Percentiles rank a stretch among this genome's conserved stretches.
phyloP scores from a whole-genome alignment of 23 tunicate genomes.

The Phallusia fumigata region DNA sequence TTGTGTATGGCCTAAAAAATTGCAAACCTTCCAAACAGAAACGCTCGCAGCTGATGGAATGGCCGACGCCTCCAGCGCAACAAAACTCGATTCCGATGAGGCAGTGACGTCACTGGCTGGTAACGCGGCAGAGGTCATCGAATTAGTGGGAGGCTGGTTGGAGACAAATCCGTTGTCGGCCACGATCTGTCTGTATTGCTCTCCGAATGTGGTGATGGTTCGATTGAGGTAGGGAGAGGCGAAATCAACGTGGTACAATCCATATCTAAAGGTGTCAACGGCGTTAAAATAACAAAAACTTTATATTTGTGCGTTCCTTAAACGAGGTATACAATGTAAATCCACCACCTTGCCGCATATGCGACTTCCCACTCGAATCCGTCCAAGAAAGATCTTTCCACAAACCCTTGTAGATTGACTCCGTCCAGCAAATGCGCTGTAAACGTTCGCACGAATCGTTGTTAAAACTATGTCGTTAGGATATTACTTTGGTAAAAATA shows the following conservation, averaged over 20 bases:
- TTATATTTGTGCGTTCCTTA: no score
- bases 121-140: not conserved
- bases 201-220: conserved; percentile 36
- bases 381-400: conserved; percentile 58
- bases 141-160: conserved; percentile 5
- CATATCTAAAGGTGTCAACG: no score
- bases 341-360: conserved; percentile 55
- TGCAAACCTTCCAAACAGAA: conserved; percentile 66
- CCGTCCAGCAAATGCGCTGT: conserved; percentile 34
- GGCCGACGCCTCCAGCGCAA: conserved; percentile 49
- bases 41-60: conserved; percentile 79
- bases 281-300: no score
- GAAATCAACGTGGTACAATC: conserved; percentile 54
- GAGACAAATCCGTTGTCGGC: conserved; percentile 84
- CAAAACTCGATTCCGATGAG: not conserved
- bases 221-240: conserved; percentile 6
- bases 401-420: conserved; percentile 32
- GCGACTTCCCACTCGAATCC: conserved; percentile 81
- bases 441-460: no score
- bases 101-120: not conserved
- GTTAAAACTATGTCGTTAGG: no score
- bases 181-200: conserved; percentile 34
- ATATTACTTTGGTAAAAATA: no score
- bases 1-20: no score
- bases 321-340: no score